Conservation (phyloP, 2,888 invertebrate genomes). For the Caenorhabditis becei region DNA sequence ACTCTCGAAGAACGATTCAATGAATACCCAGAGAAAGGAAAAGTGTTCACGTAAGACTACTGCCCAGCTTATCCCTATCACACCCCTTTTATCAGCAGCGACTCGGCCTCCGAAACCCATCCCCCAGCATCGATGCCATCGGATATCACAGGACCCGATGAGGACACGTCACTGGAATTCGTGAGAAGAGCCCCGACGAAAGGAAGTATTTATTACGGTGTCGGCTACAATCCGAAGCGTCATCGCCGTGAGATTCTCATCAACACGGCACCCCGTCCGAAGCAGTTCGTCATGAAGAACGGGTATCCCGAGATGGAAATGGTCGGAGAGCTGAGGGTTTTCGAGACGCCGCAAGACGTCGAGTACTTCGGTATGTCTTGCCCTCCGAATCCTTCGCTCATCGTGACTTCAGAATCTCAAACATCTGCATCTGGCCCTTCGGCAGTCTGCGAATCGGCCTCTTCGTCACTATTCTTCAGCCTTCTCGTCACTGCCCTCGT, state of each 20-base stretch:
- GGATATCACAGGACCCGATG: slow-evolving; percentile 50
- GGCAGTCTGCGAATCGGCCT: slow-evolving; percentile 30
- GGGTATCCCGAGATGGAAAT: slow-evolving; percentile 73
- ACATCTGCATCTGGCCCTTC: slow-evolving; percentile 15
- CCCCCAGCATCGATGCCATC: slow-evolving; percentile 53
- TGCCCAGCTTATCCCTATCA: no score
- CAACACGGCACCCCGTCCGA: slow-evolving; percentile 24
- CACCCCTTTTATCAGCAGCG: no score
- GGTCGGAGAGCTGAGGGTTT: slow-evolving; percentile 78
- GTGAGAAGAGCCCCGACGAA: slow-evolving; percentile 58
- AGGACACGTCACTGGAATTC: slow-evolving; percentile 63
- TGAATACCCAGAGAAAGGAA: slow-evolving; percentile 47
- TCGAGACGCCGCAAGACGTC: slow-evolving; percentile 78
- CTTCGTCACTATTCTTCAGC: slow-evolving; percentile 48
- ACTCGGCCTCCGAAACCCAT: slow-evolving; percentile 17
- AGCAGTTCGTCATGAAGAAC: slow-evolving; percentile 53
- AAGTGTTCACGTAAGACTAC: slow-evolving; percentile 41
- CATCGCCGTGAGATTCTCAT: slow-evolving; percentile 61
- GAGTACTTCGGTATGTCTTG: slow-evolving; percentile 71
- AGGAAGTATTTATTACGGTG: slow-evolving; percentile 64
- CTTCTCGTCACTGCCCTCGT: slow-evolving; percentile 61
- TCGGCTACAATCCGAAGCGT: slow-evolving; percentile 61
- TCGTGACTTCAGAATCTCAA: slow-evolving; percentile 35
- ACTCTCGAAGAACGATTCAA: slow-evolving; percentile 69
- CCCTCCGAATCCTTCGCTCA: not conserved